Percentiles rank a stretch among this genome's conserved stretches.
phyloP scores from a whole-genome alignment of 2,113 vertebrate species.

The Ibidorhyncha struthersii region DNA sequence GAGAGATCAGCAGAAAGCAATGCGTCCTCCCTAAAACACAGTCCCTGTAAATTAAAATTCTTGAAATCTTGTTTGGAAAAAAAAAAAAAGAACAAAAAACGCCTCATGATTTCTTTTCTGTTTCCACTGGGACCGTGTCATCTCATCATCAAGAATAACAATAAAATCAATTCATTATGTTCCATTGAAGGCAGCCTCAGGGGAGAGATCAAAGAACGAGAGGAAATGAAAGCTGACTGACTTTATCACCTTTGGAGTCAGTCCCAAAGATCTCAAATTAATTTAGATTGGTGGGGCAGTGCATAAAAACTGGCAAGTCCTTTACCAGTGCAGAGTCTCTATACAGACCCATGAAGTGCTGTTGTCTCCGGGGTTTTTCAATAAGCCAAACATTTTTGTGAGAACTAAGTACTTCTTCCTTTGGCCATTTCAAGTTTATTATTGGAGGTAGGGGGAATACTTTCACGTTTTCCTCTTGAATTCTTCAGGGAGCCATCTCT shows the following conservation, averaged over 20 bases:
- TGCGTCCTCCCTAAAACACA: background rate
- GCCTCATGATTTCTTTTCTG: background rate
- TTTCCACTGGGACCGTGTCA: background rate
- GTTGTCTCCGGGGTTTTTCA: constrained; percentile 1
- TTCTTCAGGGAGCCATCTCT: constrained; percentile 6
- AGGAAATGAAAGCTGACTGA: constrained; percentile 58
- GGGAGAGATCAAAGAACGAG: constrained; percentile 55
- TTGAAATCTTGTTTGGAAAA: background rate
- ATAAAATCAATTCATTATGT: constrained; percentile 56
- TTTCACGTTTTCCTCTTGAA: background rate
- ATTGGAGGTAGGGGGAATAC: background rate
- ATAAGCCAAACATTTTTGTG: background rate
- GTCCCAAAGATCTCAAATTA: constrained; percentile 56
- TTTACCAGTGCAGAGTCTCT: background rate
- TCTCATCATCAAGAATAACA: constrained; percentile 46
- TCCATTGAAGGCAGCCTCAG: constrained; percentile 34
- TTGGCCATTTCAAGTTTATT: constrained; percentile 8
- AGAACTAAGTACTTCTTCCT: constrained; percentile 45
- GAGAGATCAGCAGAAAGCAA: background rate
- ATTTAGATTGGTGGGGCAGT: constrained; percentile 51
- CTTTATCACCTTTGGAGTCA: constrained; percentile 61
- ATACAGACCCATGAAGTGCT: background rate
- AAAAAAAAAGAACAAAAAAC: background rate
- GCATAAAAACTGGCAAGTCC: constrained; percentile 4
- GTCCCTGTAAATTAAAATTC: background rate